phyloP scores from a whole-genome alignment of 2,113 vertebrate species.

The Channa argus region DNA sequence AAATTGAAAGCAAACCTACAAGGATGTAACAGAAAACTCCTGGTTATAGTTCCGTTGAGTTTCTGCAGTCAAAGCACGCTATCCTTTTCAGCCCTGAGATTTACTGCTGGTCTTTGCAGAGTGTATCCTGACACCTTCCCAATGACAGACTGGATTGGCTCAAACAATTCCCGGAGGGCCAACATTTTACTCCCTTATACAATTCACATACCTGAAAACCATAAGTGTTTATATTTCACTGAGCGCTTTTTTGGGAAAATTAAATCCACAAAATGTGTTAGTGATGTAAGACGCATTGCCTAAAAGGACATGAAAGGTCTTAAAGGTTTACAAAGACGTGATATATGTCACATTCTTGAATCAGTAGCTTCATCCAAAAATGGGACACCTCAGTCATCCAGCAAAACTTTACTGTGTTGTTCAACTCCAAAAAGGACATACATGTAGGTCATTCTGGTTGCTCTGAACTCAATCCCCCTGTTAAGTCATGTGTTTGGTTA shows the following conservation, averaged over 20 bases:
- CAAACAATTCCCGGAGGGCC: neutral
- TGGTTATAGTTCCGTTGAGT: no score
- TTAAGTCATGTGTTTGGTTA: neutral
- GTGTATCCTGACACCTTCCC: no score
- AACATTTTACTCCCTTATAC: neutral
- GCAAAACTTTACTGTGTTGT: neutral
- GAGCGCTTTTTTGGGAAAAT: neutral
- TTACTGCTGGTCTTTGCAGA: no score
- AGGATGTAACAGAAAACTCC: no score
- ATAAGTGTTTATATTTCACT: constrained; percentile 10
- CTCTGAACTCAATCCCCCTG: constrained; percentile 6
- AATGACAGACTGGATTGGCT: no score
- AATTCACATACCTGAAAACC: constrained; percentile 1
- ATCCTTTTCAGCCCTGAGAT: no score
- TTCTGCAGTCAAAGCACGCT: no score
- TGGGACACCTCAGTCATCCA: neutral
- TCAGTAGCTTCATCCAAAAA: neutral
- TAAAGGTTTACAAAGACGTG: neutral
- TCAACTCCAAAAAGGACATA: neutral
- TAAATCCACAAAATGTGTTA: neutral
- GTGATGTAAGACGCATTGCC: no score
- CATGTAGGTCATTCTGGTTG: constrained; percentile 4
- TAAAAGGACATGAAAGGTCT: neutral
- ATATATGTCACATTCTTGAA: neutral
- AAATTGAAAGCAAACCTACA: no score